phyloP scores from a whole-genome alignment of 2,888 invertebrate genomes.

The Hirudinaria manillensis region DNA sequence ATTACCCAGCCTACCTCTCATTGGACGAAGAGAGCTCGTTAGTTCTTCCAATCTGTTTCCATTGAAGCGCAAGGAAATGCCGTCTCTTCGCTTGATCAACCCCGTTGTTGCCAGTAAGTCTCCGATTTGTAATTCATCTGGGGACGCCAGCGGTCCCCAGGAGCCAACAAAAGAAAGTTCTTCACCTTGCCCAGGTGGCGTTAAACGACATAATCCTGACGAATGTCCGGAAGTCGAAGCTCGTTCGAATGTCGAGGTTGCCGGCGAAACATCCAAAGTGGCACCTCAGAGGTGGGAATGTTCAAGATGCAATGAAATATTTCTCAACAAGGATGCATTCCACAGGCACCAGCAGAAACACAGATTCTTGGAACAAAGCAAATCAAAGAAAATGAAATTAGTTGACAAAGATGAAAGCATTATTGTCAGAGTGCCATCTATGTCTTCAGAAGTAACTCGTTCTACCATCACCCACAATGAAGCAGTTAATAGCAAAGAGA shows the following conservation, averaged over 20 bases:
- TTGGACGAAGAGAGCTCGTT: no score
- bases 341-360: slow-evolving; percentile 38
- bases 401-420: not conserved
- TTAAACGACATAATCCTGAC: no score
- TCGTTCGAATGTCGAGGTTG: not conserved
- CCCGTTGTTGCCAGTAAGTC: not conserved
- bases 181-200: no score
- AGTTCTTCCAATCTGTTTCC: no score
- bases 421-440: no score
- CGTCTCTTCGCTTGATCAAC: not conserved
- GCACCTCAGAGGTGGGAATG: not conserved
- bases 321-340: slow-evolving; percentile 38
- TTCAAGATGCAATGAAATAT: slow-evolving; percentile 44
- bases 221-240: not conserved
- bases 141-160: not conserved
- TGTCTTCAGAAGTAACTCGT: no score
- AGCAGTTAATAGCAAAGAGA: no score
- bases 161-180: no score
- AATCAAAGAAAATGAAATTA: not conserved
- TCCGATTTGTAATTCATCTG: not conserved
- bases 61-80: not conserved
- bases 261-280: not conserved
- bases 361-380: slow-evolving; percentile 24
- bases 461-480: no score
- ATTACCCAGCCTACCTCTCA: not conserved